Evolutionary conservation across 2,888 invertebrate species (phyloP).

Genomic region (Gymnocheta viridis): DNA sequence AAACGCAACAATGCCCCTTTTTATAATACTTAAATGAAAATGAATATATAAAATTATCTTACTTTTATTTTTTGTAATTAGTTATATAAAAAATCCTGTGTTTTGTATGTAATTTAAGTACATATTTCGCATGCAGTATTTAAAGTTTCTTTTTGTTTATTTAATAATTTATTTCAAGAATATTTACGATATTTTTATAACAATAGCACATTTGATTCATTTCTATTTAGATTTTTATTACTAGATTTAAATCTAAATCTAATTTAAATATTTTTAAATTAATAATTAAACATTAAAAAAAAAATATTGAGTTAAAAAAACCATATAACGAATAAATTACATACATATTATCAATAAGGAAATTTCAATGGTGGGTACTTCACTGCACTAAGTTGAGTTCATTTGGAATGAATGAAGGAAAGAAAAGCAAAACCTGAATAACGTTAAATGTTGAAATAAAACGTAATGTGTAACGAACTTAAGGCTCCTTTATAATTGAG

Average conservation of each 20-base stretch:
- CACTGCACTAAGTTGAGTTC: constrained; percentile 41
- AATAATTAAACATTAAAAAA: constrained; percentile 26
- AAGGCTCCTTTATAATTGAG: no score
- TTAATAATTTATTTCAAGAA: constrained; percentile 38
- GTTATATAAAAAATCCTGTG: constrained; percentile 44
- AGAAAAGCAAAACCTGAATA: neutral
- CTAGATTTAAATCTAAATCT: constrained; percentile 63
- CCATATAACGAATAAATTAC: constrained; percentile 47
- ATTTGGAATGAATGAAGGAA: constrained; percentile 40
- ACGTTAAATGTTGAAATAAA: neutral
- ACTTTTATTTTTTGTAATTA: constrained; percentile 31
- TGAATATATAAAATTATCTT: constrained; percentile 58
- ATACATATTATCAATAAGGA: constrained; percentile 31
- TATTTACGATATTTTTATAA: constrained; percentile 60
- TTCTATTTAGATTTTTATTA: constrained; percentile 64
- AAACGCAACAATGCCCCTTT: neutral
- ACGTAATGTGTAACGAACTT: no score
- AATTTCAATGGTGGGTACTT: constrained; percentile 60
- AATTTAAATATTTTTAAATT: constrained; percentile 34
- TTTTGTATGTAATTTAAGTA: constrained; percentile 37
- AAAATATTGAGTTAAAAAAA: constrained; percentile 37
- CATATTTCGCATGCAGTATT: constrained; percentile 61
- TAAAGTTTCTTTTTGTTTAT: constrained; percentile 33
- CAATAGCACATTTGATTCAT: constrained; percentile 73
- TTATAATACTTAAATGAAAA: constrained; percentile 62